These are phyloP conservation scores for Pediacus dermestoides DNA, from an alignment of 2,888 invertebrate genomes.

Conservation along the genomic window DNA sequence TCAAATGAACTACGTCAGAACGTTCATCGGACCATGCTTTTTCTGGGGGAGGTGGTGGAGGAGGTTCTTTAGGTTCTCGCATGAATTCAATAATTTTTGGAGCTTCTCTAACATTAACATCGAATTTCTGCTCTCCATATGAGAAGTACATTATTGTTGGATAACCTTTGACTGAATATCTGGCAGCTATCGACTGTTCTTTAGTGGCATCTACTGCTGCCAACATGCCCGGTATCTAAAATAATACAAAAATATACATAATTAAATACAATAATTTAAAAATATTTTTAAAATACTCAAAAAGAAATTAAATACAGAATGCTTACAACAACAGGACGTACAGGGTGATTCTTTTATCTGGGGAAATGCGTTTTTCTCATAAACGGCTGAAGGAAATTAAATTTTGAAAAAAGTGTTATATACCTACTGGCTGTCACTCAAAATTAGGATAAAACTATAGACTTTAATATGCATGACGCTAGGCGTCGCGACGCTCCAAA, in stretches of 20 bases:
- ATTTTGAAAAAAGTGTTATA: too few relatives aligned
- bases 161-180: conserved; percentile 72
- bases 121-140: conserved; percentile 73
- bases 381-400: too few relatives aligned
- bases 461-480: too few relatives aligned
- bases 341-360: too few relatives aligned
- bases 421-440: too few relatives aligned
- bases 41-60: conserved; percentile 79
- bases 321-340: too few relatives aligned
- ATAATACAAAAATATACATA: conserved; percentile 8
- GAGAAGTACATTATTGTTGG: conserved; percentile 77
- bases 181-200: conserved; percentile 63
- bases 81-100: conserved; percentile 79
- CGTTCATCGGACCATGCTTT: conserved; percentile 75
- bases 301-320: too few relatives aligned
- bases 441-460: too few relatives aligned
- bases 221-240: conserved; percentile 65
- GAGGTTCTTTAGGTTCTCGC: conserved; percentile 72
- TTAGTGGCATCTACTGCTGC: conserved; percentile 86
- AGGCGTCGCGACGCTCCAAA: too few relatives aligned
- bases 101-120: conserved; percentile 73
- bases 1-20: conserved; percentile 73
- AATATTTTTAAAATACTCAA: too few relatives aligned
- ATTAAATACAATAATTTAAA: conserved; percentile 3
- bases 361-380: too few relatives aligned